Conservation (phyloP, 2,113 vertebrate genomes). For the Prunella himalayana region DNA sequence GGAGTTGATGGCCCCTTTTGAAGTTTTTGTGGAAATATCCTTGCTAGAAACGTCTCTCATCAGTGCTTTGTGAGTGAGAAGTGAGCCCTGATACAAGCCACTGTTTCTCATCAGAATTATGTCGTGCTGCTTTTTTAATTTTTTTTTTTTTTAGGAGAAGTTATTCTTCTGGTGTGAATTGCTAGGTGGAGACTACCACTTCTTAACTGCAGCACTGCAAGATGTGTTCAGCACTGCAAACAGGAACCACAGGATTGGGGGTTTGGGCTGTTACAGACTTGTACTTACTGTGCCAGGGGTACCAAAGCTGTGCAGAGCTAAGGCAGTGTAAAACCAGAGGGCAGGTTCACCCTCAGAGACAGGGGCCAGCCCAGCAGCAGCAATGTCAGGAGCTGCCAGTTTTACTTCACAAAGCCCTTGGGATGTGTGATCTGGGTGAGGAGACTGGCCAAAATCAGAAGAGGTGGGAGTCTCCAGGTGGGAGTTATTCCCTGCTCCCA, state of each 20-base stretch:
- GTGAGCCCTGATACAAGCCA: not conserved
- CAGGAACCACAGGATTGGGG: not conserved
- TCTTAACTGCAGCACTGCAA: not conserved
- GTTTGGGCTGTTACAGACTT: not conserved
- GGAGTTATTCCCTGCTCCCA: not conserved
- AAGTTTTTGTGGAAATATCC: slow-evolving; percentile 1
- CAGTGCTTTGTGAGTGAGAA: not conserved
- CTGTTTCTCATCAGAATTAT: not conserved
- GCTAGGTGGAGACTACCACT: not conserved
- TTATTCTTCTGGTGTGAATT: not conserved
- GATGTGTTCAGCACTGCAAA: not conserved
- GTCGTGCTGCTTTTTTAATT: not conserved
- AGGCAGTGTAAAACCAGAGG: not conserved
- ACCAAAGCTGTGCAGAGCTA: not conserved
- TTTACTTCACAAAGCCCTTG: not conserved
- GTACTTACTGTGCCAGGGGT: not conserved
- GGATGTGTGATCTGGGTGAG: not conserved
- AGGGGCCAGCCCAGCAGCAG: not conserved
- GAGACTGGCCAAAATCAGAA: not conserved
- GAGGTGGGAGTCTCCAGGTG: accelerated
- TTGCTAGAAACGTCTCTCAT: not conserved
- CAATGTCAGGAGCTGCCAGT: not conserved
- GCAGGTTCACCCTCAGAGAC: not conserved
- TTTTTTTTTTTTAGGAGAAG: not conserved
- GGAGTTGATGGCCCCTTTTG: not conserved